Base-by-base conservation (phyloP, 2,113 vertebrate species). In the Ammodytes dubius region DNA sequence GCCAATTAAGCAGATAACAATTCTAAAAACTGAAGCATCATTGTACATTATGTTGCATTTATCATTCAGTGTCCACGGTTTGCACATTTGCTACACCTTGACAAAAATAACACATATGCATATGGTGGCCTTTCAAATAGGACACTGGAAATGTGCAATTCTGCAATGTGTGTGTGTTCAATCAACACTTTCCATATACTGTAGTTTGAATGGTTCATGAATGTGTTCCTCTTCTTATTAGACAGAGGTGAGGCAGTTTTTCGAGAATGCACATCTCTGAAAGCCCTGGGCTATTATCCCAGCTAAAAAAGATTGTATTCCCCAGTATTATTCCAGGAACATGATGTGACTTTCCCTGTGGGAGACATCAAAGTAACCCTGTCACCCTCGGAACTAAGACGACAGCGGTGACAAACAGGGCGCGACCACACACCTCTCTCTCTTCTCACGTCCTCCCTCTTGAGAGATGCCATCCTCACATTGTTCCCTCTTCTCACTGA, bases 341-440 rank as follows among this genome's bases (percentile, higher is more conserved):
- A 70, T 47, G 72, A 75, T 58, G 53, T 27, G 40, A 64, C 40
- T 71, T 27, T 71, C 58, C 63, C 80, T 47, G 50, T 68, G 81
- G 82, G 82, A 82, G 54, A 71, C 59, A 74, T 86, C 65, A 82
- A 83, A 74, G 69, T 79, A 73, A 47, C 47, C 46, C 19, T 63
- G 74, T 82, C 80, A 77, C 71, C 72, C 4, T n/a, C 66, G 60
- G 49, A 74, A 37, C 72, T 70, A 35, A 63, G 61, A 61, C 7
- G 57, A 66, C 70, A 65, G 59, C 42, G 40, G 53, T 7, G 10
- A 57, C 77, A 83, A 63, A 70, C n/a, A n/a, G 27, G 27, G 45
- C 7, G 4, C 53, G 70, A 78, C 81, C 83, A 71, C 81, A 70
- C 77, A 52, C 42, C 47, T 45, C 58, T 59, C 68, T 65, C 52